A percentile compares a stretch with the other conserved stretches of the same genome.
These are phyloP conservation scores for Sphaerophoria rueppellii DNA, from an alignment of 2,888 invertebrate species.

Conservation along the genomic window DNA sequence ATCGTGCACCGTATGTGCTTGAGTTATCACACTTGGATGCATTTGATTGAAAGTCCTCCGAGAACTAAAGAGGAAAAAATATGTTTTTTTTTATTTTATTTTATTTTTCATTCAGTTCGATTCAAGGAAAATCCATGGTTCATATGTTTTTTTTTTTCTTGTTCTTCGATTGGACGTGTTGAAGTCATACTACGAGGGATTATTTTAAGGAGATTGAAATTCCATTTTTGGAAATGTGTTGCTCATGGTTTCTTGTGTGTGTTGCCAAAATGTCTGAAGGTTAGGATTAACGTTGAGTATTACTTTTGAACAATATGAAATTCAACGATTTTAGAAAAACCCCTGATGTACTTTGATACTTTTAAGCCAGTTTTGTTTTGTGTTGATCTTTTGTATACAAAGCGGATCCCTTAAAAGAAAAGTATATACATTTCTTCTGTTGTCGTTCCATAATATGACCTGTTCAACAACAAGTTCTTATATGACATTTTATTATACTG, in stretches of 20 bases:
- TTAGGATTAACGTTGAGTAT: conserved; percentile 2
- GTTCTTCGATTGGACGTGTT: conserved; percentile 54
- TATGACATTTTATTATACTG: too few relatives aligned
- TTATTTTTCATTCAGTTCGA: neutral
- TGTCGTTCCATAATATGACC: too few relatives aligned
- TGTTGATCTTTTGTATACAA: neutral
- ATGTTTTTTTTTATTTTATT: neutral
- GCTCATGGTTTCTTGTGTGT: neutral
- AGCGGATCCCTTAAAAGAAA: neutral
- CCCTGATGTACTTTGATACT: neutral
- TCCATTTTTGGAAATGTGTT: conserved; percentile 18
- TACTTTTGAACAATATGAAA: conserved; percentile 6
- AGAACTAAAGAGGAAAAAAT: conserved; percentile 9
- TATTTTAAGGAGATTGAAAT: conserved; percentile 42
- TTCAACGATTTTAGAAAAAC: conserved; percentile 9
- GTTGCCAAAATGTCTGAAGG: conserved; percentile 13
- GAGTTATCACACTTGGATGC: conserved; percentile 61
- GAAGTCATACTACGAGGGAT: conserved; percentile 46
- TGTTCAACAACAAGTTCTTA: too few relatives aligned
- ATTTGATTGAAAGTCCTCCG: conserved; percentile 65
- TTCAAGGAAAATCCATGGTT: conserved; percentile 32
- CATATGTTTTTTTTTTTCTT: conserved; percentile 52
- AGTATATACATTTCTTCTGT: too few relatives aligned
- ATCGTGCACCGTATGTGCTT: conserved; percentile 53
- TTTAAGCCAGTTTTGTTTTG: neutral